A percentile compares a stretch with the other conserved stretches of the same genome.
These are phyloP conservation scores for Phlogophora meticulosa DNA, from an alignment of 2,888 invertebrate species.

Conservation along the genomic window DNA sequence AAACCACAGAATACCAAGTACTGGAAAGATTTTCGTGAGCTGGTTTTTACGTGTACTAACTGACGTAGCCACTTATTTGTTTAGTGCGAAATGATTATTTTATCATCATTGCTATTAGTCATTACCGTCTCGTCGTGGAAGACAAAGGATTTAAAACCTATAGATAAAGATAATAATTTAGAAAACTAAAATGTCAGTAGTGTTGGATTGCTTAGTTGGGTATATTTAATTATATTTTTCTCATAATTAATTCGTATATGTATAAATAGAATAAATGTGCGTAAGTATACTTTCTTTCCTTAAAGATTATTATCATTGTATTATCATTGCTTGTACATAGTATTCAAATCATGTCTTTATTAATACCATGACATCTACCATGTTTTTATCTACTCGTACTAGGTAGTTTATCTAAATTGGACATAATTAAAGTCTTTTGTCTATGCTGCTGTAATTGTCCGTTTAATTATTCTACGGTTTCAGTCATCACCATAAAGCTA, in stretches of 20 bases:
- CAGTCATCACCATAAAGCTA: constrained; percentile 51
- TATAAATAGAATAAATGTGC: too few species aligned
- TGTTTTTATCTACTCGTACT: constrained; percentile 2
- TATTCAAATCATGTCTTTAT: constrained; percentile 6
- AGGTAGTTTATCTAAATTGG: constrained; percentile 49
- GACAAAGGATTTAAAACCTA: constrained; percentile 37
- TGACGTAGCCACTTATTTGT: constrained; percentile 13
- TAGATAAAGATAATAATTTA: not conserved
- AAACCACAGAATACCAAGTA: constrained; percentile 11
- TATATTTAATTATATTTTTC: too few species aligned
- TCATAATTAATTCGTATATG: too few species aligned
- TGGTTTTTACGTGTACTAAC: constrained; percentile 34
- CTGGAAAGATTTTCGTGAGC: constrained; percentile 21
- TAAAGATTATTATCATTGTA: too few species aligned
- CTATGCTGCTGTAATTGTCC: constrained; percentile 51
- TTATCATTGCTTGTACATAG: too few species aligned
- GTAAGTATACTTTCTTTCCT: too few species aligned
- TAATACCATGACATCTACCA: not conserved
- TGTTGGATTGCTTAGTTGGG: not conserved
- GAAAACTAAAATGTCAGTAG: not conserved
- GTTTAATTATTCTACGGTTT: constrained; percentile 55
- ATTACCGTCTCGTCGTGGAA: constrained; percentile 12
- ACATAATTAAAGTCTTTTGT: constrained; percentile 58
- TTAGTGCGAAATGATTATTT: constrained; percentile 32
- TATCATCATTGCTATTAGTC: constrained; percentile 33